Evolutionary conservation across 2,797 vertebrate genomes (phyloP).

Genomic region (Rhinoraja longicauda): DNA sequence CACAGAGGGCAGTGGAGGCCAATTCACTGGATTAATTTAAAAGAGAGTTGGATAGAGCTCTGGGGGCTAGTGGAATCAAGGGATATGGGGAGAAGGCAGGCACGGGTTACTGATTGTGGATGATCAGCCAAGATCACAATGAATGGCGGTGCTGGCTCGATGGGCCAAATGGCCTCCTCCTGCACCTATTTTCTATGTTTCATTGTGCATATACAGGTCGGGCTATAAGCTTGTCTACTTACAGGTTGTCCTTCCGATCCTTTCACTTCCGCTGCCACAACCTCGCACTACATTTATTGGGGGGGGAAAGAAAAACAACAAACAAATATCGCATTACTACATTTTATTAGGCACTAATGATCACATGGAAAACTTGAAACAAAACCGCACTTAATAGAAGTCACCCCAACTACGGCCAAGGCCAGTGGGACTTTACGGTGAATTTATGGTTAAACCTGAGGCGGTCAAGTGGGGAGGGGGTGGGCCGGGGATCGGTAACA

Average conservation of each 20-base stretch:
- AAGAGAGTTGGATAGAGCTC: too few relatives aligned
- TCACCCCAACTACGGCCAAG: background rate
- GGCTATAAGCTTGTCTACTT: slow-evolving; percentile 34
- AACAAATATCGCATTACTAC: slow-evolving; percentile 32
- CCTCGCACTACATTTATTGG: slow-evolving; percentile 23
- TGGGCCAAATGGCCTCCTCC: too few relatives aligned
- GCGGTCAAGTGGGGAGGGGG: background rate
- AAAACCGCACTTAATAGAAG: background rate
- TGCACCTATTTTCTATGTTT: too few relatives aligned
- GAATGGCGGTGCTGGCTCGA: too few relatives aligned
- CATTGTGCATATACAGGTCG: background rate
- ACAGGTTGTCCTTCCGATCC: slow-evolving; percentile 33
- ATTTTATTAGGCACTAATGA: slow-evolving; percentile 12
- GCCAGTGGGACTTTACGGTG: background rate
- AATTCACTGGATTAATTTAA: too few relatives aligned
- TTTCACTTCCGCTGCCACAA: slow-evolving; percentile 34
- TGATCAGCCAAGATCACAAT: too few relatives aligned
- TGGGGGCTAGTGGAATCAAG: too few relatives aligned
- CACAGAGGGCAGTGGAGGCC: too few relatives aligned
- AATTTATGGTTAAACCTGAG: background rate
- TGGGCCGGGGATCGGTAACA: background rate
- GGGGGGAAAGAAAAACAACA: background rate
- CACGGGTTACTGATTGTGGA: too few relatives aligned
- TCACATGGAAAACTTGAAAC: slow-evolving; percentile 30
- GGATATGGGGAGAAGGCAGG: too few relatives aligned